Conservation (phyloP, 2,888 invertebrate species). For the Antheraea yamamai region DNA sequence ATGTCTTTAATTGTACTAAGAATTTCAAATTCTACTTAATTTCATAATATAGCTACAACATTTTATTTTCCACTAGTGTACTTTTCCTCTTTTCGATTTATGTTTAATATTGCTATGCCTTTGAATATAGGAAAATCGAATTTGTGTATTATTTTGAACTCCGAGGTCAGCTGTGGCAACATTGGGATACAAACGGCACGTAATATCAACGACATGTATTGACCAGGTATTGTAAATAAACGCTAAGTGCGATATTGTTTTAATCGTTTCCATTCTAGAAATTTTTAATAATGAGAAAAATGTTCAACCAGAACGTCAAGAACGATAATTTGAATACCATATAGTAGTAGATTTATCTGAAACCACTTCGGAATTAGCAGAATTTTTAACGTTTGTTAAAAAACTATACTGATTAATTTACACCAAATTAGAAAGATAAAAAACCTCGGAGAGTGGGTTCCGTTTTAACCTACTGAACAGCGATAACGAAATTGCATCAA, state of each 20-base stretch:
- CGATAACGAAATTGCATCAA: background rate
- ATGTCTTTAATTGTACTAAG: no score
- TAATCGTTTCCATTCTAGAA: no score
- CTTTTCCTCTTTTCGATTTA: background rate
- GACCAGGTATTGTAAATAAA: no score
- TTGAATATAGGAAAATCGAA: background rate
- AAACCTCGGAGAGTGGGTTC: background rate
- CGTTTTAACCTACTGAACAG: background rate
- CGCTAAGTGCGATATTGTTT: no score
- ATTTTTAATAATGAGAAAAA: background rate
- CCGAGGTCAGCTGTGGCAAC: background rate
- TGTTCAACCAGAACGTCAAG: no score
- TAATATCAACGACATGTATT: background rate
- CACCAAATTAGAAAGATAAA: background rate
- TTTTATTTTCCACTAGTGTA: no score
- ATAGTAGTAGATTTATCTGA: background rate
- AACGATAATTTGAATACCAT: background rate
- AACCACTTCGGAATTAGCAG: background rate
- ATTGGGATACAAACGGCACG: background rate
- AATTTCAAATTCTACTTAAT: no score
- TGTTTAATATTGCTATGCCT: background rate
- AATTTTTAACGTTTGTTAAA: background rate
- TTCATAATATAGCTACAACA: no score
- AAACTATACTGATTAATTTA: background rate
- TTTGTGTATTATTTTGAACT: background rate